A percentile compares a stretch with the other conserved stretches of the same genome.
Evolutionary conservation across 2,888 invertebrate species (phyloP).

Genomic region (Lasiommata megera): DNA sequence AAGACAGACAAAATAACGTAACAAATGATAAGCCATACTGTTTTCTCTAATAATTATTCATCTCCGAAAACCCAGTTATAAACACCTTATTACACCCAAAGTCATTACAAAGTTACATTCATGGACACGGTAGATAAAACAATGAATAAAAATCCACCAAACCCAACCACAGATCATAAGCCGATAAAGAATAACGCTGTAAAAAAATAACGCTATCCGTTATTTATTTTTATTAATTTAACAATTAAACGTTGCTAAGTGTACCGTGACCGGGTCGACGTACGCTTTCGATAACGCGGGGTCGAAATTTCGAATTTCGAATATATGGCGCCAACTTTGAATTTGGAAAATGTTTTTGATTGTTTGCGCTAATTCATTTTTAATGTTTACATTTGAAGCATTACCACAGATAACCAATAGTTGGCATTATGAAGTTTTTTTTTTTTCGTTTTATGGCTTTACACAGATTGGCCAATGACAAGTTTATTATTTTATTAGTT

Average conservation of each 20-base stretch:
- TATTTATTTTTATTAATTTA: constrained; percentile 45
- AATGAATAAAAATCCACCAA: constrained; percentile 36
- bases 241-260: constrained; percentile 71
- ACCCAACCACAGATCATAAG: constrained; percentile 26
- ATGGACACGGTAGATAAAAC: constrained; percentile 68
- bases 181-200: constrained; percentile 28
- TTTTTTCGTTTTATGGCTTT: too few species aligned
- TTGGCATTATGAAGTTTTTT: too few species aligned
- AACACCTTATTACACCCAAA: constrained; percentile 13
- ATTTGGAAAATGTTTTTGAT: constrained; percentile 8
- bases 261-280: constrained; percentile 71
- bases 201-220: constrained; percentile 32
- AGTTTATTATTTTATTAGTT: too few species aligned
- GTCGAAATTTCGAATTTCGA: constrained; percentile 35
- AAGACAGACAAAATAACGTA: background rate
- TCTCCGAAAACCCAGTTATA: constrained; percentile 19
- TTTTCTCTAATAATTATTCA: background rate
- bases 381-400: background rate
- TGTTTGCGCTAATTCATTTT: constrained; percentile 20
- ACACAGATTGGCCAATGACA: too few species aligned
- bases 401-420: too few species aligned
- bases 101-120: constrained; percentile 42
- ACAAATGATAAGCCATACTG: background rate
- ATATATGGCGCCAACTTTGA: constrained; percentile 14
- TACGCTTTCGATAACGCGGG: constrained; percentile 41